phyloP scores from a whole-genome alignment of 2,113 vertebrate genomes.

The Falco punctatus region DNA sequence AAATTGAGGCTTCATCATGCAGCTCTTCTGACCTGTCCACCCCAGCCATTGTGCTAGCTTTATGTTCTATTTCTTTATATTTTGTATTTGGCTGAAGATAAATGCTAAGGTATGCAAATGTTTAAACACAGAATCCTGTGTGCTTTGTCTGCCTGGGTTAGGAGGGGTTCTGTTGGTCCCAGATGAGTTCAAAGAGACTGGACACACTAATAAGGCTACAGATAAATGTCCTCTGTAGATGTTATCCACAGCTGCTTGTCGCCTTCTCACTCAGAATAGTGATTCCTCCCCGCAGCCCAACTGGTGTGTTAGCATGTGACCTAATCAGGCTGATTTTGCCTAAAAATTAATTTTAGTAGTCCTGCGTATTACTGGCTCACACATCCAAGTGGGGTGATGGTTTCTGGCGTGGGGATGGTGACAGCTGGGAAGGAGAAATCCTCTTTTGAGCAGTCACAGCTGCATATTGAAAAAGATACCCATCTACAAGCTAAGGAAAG shows the following conservation, averaged over 20 bases:
- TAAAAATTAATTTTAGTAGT: not conserved
- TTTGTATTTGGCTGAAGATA: not conserved
- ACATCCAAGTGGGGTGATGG: not conserved
- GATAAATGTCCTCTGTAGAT: not conserved
- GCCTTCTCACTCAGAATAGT: not conserved
- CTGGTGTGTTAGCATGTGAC: not conserved
- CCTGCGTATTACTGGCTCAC: not conserved
- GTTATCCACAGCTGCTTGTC: not conserved
- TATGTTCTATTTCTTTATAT: not conserved
- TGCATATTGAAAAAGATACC: not conserved
- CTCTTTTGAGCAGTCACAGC: not conserved
- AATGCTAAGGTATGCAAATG: accelerated
- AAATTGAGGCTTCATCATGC: not conserved
- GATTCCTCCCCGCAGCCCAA: not conserved
- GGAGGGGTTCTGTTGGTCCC: not conserved
- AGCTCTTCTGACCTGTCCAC: not conserved
- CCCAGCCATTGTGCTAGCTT: not conserved
- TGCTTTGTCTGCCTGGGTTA: not conserved
- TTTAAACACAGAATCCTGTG: not conserved
- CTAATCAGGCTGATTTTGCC: not conserved
- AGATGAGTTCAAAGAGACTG: not conserved
- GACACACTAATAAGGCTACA: not conserved
- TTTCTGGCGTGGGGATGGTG: not conserved
- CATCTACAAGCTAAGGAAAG: not conserved
- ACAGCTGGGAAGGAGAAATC: not conserved